Evolutionary conservation across 2,888 invertebrate species (phyloP), one percentile per base, ranked within the genome.

Genomic region (Hirtodrosophila duncani): DNA sequence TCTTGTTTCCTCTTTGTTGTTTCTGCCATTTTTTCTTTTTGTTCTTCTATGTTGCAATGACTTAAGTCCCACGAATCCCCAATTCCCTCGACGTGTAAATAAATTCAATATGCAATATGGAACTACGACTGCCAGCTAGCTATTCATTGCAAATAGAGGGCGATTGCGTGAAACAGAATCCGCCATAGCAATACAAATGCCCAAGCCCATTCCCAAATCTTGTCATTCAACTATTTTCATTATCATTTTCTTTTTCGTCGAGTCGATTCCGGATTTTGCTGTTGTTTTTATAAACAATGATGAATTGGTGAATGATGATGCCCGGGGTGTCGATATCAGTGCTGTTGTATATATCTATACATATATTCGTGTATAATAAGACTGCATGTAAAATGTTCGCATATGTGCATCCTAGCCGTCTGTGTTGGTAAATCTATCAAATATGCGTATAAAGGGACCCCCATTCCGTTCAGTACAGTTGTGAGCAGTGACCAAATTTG

Each of bases 131-230:
- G 11, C 33, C 21, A 11, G 8, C 14, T 18, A 21, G n/a, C 17
- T 23, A 27, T 41, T 55, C 39, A 45, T 45, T 64, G 65, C 63
- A 39, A 61, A 48, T 44, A 63, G 43, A 62, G 62, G 61, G 44
- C 27, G 41, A 65, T 17, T 20, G n/a, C 7, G 7, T 18, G 9
- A 41, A 31, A 8, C 18, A 17, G 13, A 29, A 13, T 20, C 30
- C n/a, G n/a, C n/a, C n/a, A n/a, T n/a, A n/a, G n/a, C n/a, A n/a
- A n/a, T n/a, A n/a, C n/a, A n/a, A n/a, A n/a, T n/a, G n/a, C n/a
- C n/a, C n/a, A n/a, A n/a, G n/a, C n/a, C n/a, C n/a, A n/a, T n/a
- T n/a, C n/a, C n/a, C n/a, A n/a, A 21, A 30, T 20, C 14, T 30
- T 26, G 17, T 7, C 26, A 3, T 17, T 17, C 24, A 14, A 31